Evolutionary conservation across 23 tunicate species (phyloP).

Genomic region (Botrylloides violaceus): DNA sequence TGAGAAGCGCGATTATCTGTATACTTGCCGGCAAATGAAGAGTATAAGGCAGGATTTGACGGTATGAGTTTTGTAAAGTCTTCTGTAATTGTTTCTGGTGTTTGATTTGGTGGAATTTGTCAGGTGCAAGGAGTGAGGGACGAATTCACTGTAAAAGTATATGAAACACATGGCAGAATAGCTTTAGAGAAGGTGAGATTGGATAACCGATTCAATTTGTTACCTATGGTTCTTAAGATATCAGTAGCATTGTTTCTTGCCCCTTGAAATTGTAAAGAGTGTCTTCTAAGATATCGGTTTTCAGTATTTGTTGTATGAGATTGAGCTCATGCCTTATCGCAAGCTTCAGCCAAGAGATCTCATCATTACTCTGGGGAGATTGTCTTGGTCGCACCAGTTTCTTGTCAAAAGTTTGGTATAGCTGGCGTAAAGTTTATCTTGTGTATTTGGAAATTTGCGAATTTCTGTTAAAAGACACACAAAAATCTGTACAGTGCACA

Average conservation of each 20-base stretch:
- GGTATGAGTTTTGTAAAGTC: slow-evolving; percentile 21
- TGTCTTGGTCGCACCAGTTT: too few relatives aligned
- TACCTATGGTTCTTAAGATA: background rate
- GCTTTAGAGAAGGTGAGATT: slow-evolving; percentile 88
- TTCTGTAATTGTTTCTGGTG: background rate
- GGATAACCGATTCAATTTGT: too few relatives aligned
- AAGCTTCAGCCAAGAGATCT: too few relatives aligned
- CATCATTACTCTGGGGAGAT: too few relatives aligned
- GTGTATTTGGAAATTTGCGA: too few relatives aligned
- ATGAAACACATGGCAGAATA: slow-evolving; percentile 97
- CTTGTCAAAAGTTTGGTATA: too few relatives aligned
- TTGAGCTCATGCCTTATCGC: too few relatives aligned
- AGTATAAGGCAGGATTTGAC: slow-evolving; percentile 97
- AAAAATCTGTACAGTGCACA: too few relatives aligned
- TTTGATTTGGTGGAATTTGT: background rate
- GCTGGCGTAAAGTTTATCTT: too few relatives aligned
- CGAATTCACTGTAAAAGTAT: slow-evolving; percentile 91
- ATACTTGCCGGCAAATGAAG: slow-evolving; percentile 94
- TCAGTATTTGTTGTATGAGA: too few relatives aligned
- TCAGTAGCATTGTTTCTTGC: background rate
- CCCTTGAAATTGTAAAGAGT: background rate
- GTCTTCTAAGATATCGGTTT: too few relatives aligned
- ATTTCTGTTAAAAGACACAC: too few relatives aligned
- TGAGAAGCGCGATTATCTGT: slow-evolving; percentile 86
- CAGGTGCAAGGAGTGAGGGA: slow-evolving; percentile 94